These are phyloP conservation scores for Gallinago media DNA, from an alignment of 2,113 vertebrate genomes.

Conservation along the genomic window DNA sequence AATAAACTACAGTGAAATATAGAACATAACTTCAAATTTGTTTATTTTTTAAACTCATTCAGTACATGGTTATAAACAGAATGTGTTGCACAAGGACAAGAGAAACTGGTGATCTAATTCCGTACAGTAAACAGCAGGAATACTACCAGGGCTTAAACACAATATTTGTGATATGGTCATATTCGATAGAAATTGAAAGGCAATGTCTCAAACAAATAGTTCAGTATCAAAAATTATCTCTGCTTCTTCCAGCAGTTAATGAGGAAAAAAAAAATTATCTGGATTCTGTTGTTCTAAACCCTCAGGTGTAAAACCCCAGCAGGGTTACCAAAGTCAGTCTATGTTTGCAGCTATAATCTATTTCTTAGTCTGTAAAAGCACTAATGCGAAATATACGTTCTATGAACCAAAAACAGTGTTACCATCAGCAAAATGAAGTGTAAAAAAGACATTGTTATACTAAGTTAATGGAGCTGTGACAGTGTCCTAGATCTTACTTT, in stretches of 20 bases:
- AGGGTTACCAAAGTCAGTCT: background rate
- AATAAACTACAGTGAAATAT: background rate
- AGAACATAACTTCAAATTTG: background rate
- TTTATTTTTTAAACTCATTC: background rate
- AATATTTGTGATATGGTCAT: background rate
- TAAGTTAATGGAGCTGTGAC: background rate
- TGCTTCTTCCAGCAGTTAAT: background rate
- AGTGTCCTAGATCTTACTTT: background rate
- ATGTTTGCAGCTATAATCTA: background rate
- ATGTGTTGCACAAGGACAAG: background rate
- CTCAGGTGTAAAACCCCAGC: background rate
- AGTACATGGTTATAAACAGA: background rate
- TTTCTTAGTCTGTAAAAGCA: background rate
- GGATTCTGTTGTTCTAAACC: background rate
- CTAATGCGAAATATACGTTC: background rate
- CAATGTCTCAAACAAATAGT: accelerated
- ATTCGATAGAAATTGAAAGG: background rate
- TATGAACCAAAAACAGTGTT: background rate
- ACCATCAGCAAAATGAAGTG: background rate
- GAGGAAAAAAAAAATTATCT: background rate
- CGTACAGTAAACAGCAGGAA: background rate
- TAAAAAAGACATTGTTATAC: background rate
- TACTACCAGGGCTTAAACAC: background rate
- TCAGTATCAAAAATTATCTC: background rate
- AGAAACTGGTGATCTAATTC: background rate